A percentile compares a stretch with the other conserved stretches of the same genome.
phyloP scores from a whole-genome alignment of 30 jellyfish, hydroid and myxozoan species.

The Calvadosia cruxmelitensis region DNA sequence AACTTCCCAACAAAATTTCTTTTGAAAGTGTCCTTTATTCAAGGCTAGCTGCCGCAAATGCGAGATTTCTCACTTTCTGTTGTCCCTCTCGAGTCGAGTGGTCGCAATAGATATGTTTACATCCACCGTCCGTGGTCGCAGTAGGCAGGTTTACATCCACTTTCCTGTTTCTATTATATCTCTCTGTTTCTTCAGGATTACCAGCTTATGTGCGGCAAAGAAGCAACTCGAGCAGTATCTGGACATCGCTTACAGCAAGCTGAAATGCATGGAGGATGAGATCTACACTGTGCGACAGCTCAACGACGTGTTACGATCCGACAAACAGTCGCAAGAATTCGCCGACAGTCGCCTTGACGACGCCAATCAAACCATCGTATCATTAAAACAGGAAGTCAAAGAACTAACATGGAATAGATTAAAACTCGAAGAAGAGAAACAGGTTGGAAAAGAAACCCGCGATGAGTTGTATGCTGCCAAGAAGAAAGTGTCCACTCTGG shows the following conservation, averaged over 20 bases:
- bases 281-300: not conserved
- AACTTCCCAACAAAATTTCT: too few species aligned
- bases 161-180: not conserved
- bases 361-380: not conserved
- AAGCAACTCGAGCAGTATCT: not conserved
- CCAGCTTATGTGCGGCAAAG: not conserved
- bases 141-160: not conserved
- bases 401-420: not conserved
- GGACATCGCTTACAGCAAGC: not conserved
- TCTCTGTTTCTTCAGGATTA: not conserved
- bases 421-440: not conserved
- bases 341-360: not conserved
- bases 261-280: not conserved
- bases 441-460: too few species aligned
- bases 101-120: not conserved
- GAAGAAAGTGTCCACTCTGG: too few species aligned
- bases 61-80: too few species aligned
- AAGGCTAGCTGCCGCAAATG: too few species aligned
- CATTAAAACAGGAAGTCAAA: not conserved
- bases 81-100: not conserved
- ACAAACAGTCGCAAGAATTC: not conserved
- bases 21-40: too few species aligned
- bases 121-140: not conserved
- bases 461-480: too few species aligned
- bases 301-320: not conserved